These are phyloP conservation scores for Drosophila biarmipes DNA, from an alignment of 1,140 invertebrate genomes.

Conservation along the genomic window DNA sequence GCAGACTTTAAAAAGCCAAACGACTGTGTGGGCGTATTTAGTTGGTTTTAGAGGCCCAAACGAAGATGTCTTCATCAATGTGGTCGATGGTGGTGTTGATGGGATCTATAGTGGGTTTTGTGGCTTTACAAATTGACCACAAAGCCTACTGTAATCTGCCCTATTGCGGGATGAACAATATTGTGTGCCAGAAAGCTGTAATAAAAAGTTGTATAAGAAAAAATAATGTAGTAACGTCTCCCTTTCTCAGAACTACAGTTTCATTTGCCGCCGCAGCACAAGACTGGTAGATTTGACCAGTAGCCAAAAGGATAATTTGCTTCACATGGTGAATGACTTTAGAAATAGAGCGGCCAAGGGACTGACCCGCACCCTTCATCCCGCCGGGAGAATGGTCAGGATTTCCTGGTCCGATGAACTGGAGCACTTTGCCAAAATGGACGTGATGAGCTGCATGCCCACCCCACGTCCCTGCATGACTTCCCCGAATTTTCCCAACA, in stretches of 20 bases:
- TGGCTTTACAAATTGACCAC: slow-evolving; percentile 2
- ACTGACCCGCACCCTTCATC: not conserved
- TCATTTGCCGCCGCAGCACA: not conserved
- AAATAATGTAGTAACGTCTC: too few species aligned
- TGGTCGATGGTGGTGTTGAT: not conserved
- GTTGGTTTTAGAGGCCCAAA: not conserved
- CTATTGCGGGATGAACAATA: slow-evolving; percentile 10
- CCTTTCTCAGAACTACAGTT: not conserved
- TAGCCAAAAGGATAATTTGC: not conserved
- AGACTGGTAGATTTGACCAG: not conserved
- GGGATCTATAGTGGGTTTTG: not conserved
- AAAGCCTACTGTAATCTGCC: slow-evolving; percentile 22
- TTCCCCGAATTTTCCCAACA: too few species aligned
- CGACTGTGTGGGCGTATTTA: not conserved
- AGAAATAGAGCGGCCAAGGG: not conserved
- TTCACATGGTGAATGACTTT: not conserved
- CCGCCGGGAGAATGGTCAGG: not conserved
- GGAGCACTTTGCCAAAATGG: too few species aligned
- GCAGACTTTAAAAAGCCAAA: not conserved
- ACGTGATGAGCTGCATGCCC: too few species aligned
- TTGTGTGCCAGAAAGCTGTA: not conserved
- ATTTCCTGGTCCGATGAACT: too few species aligned
- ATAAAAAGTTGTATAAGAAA: too few species aligned
- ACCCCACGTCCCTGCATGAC: too few species aligned
- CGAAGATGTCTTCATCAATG: slow-evolving; percentile 1